Conservation (phyloP, 2,113 vertebrate species). For the Hypanus sabinus region DNA sequence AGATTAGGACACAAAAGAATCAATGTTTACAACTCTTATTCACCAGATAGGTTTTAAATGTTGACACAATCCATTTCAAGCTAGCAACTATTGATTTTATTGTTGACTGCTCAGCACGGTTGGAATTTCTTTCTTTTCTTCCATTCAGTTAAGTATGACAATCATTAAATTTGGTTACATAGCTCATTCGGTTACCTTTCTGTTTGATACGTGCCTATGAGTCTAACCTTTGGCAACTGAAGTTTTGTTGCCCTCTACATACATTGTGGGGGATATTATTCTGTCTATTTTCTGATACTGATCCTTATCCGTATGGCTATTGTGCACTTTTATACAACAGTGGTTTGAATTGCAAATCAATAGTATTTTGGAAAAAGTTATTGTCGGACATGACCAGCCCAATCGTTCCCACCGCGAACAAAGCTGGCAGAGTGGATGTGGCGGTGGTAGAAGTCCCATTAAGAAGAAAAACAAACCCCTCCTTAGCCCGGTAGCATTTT, state of each 20-base stretch:
- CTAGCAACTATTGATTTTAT: background rate
- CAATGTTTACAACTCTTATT: background rate
- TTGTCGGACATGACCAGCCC: no score
- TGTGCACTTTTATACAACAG: no score
- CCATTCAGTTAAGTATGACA: background rate
- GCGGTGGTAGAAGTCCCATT: no score
- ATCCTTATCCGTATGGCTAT: background rate
- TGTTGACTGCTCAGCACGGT: no score
- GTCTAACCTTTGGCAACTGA: background rate
- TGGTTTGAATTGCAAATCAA: background rate
- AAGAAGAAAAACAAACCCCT: no score
- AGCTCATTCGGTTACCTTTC: background rate
- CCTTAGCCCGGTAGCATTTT: no score
- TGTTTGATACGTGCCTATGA: background rate
- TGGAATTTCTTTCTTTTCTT: background rate
- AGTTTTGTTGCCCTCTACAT: background rate
- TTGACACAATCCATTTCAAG: background rate
- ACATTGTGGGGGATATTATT: background rate
- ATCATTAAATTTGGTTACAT: background rate
- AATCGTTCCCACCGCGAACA: no score
- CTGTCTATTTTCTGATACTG: background rate
- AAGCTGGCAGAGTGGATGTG: no score
- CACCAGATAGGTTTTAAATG: background rate
- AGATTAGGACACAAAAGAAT: background rate
- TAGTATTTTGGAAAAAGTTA: background rate